A percentile compares a stretch with the other conserved stretches of the same genome.
These are phyloP conservation scores for Masticophis lateralis DNA, from an alignment of 2,797 vertebrate species.

Conservation along the genomic window DNA sequence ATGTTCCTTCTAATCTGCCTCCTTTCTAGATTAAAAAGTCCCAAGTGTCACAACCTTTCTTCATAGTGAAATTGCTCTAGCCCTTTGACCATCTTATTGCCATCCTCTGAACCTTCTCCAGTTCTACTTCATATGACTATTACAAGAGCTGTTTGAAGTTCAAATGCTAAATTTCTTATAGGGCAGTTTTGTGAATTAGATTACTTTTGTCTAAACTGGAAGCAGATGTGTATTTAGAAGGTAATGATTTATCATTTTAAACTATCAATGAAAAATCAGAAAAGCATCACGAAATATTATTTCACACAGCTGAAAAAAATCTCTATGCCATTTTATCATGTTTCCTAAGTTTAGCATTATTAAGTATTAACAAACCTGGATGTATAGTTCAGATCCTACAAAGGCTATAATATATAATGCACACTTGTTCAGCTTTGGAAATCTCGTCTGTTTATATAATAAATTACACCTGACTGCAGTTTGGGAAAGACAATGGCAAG, in stretches of 20 bases:
- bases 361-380: neutral
- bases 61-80: neutral
- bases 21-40: neutral
- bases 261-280: neutral
- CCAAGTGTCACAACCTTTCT: neutral
- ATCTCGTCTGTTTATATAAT: neutral
- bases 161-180: neutral
- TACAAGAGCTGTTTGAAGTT: neutral
- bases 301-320: neutral
- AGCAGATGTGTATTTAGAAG: neutral
- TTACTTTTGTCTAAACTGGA: neutral
- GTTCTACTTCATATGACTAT: neutral
- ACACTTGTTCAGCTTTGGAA: neutral
- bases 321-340: neutral
- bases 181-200: neutral
- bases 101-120: neutral
- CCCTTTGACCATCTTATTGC: neutral
- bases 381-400: neutral
- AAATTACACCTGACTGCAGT: neutral
- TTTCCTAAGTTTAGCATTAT: neutral
- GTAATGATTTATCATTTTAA: neutral
- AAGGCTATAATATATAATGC: neutral
- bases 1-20: neutral
- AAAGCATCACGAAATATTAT: neutral
- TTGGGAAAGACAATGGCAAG: neutral